Percentiles rank a stretch among this genome's conserved stretches.
Evolutionary conservation across 2,113 vertebrate genomes (phyloP).

Genomic region (Tetrax tetrax): DNA sequence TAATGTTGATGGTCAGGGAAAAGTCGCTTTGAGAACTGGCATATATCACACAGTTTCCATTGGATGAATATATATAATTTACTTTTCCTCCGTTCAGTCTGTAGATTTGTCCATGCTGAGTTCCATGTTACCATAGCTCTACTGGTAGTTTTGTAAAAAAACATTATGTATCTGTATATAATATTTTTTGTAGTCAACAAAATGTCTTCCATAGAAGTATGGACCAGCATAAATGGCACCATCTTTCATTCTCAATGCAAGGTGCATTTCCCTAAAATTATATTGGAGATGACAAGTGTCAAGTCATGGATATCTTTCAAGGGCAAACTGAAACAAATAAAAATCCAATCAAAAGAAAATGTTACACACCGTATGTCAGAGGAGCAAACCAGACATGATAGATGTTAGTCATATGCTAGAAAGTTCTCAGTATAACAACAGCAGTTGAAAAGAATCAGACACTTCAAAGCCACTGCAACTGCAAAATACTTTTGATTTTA

Average conservation of each 20-base stretch:
- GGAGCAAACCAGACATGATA: background rate
- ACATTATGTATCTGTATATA: background rate
- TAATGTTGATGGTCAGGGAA: background rate
- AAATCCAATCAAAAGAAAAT: background rate
- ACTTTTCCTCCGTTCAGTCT: background rate
- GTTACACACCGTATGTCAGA: background rate
- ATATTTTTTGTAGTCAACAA: background rate
- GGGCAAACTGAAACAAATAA: background rate
- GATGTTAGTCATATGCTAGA: background rate
- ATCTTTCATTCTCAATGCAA: background rate
- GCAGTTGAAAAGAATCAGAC: background rate
- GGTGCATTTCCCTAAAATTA: background rate
- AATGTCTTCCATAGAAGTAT: background rate
- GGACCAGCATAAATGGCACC: background rate
- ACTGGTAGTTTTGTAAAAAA: background rate
- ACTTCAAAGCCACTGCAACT: background rate
- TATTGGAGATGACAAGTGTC: background rate
- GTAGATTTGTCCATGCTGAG: background rate
- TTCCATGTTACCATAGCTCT: background rate
- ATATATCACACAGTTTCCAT: background rate
- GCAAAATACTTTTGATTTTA: background rate
- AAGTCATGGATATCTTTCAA: background rate
- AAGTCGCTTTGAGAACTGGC: background rate
- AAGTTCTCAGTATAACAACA: background rate
- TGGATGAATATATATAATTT: background rate